phyloP scores from a whole-genome alignment of 2,888 invertebrate genomes.

The Acronicta psi region DNA sequence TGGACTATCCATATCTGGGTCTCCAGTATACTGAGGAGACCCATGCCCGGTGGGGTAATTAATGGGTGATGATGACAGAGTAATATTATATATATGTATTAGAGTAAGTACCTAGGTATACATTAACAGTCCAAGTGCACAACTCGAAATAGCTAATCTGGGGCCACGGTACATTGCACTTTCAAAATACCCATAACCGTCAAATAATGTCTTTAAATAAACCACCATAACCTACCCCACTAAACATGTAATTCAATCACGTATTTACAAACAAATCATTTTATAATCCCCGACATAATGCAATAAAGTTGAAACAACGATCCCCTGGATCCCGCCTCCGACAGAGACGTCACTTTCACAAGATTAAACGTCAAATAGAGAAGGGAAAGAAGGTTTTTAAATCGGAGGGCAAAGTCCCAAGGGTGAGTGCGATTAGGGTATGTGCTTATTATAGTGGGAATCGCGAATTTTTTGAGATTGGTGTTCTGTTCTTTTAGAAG shows the following conservation, averaged over 20 bases:
- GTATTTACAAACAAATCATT: slow-evolving; percentile 50
- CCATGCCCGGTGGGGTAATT: no score
- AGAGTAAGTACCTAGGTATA: no score
- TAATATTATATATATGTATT: no score
- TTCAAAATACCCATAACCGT: background rate
- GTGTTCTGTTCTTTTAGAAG: background rate
- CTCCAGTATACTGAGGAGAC: no score
- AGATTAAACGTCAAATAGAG: slow-evolving; percentile 77
- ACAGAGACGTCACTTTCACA: slow-evolving; percentile 75
- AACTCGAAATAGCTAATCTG: no score
- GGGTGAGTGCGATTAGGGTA: slow-evolving; percentile 48
- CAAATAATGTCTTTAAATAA: background rate
- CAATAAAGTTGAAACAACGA: slow-evolving; percentile 66
- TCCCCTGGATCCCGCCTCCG: slow-evolving; percentile 28
- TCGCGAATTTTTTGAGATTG: slow-evolving; percentile 34
- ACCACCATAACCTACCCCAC: background rate
- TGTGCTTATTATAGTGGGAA: slow-evolving; percentile 46
- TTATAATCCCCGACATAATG: slow-evolving; percentile 50
- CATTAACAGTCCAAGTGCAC: no score
- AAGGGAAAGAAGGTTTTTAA: slow-evolving; percentile 72
- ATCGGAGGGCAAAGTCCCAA: slow-evolving; percentile 65
- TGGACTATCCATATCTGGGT: no score
- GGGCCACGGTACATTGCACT: no score
- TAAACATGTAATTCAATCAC: slow-evolving; percentile 25
- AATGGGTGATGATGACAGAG: no score